These are phyloP conservation scores for Artibeus jamaicensis DNA, from an alignment of 2,797 vertebrate species.

Conservation along the genomic window DNA sequence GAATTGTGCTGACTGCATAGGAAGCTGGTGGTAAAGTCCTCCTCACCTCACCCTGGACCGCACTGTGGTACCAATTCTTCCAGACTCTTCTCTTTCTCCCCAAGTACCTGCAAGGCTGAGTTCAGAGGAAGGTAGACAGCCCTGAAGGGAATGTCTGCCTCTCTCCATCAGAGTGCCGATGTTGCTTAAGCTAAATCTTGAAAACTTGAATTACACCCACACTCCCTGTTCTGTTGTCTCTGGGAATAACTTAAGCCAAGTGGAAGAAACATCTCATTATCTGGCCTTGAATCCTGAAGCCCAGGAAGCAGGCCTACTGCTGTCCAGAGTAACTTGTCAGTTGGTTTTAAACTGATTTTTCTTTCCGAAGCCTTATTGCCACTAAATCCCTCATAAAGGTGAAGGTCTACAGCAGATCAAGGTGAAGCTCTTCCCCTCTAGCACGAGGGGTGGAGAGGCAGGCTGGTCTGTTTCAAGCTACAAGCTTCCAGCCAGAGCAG, in stretches of 20 bases:
- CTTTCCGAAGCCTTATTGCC: constrained; percentile 38
- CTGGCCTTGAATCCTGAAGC: neutral
- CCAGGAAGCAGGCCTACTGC: neutral
- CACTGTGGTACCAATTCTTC: neutral
- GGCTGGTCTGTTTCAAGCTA: constrained; percentile 20
- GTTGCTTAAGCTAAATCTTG: neutral
- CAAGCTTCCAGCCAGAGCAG: neutral
- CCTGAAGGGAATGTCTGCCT: neutral
- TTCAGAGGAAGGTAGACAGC: neutral
- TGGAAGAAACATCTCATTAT: constrained; percentile 20
- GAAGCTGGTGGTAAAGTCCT: neutral
- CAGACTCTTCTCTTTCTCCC: neutral
- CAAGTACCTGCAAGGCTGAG: neutral
- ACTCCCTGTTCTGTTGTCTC: neutral
- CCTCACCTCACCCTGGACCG: neutral
- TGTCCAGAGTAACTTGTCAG: neutral
- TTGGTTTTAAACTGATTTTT: constrained; percentile 2
- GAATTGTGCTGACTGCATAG: neutral
- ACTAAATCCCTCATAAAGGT: constrained; percentile 70
- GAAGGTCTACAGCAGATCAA: constrained; percentile 24
- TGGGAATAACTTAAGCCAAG: neutral
- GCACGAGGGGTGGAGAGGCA: neutral
- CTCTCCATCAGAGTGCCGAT: neutral
- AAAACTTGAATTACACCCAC: neutral
- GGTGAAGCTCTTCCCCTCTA: neutral